Conservation (phyloP, 2,888 invertebrate genomes). For the Rhimphoctona megacephalus region DNA sequence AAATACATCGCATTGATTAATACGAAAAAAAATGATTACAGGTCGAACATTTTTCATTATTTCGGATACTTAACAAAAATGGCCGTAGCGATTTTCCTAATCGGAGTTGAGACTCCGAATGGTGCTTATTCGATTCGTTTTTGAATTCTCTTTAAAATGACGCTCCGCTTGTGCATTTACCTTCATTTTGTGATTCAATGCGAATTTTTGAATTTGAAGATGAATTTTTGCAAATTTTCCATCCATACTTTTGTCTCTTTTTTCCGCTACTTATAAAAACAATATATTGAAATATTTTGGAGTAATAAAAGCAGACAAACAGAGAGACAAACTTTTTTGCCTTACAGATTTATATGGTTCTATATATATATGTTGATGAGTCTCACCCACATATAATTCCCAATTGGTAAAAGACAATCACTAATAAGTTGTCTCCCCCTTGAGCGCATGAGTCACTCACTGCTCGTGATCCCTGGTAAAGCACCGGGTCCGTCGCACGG, state of each 20-base stretch:
- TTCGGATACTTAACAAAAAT: no score
- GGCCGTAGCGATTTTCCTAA: no score
- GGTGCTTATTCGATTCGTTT: neutral
- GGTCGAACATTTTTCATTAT: no score
- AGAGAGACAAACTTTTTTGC: neutral
- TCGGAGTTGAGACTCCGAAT: neutral
- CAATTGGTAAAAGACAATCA: slow-evolving; percentile 83
- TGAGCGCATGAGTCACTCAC: slow-evolving; percentile 83
- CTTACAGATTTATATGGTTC: neutral
- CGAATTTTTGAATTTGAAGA: neutral
- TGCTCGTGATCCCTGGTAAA: slow-evolving; percentile 37
- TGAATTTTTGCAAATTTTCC: neutral
- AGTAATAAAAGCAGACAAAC: neutral
- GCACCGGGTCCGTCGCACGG: neutral
- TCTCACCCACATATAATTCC: slow-evolving; percentile 67
- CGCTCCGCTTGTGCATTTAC: no score
- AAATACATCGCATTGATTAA: no score
- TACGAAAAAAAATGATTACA: no score
- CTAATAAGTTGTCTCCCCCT: slow-evolving; percentile 80
- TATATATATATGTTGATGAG: slow-evolving; percentile 51
- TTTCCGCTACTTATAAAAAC: no score
- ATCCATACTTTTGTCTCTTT: neutral
- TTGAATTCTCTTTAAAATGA: neutral
- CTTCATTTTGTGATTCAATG: no score
- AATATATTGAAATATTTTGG: no score